A percentile compares a stretch with the other conserved stretches of the same genome.
phyloP scores from a whole-genome alignment of 2,888 invertebrate species.

The Brachypalpus laphriformis region DNA sequence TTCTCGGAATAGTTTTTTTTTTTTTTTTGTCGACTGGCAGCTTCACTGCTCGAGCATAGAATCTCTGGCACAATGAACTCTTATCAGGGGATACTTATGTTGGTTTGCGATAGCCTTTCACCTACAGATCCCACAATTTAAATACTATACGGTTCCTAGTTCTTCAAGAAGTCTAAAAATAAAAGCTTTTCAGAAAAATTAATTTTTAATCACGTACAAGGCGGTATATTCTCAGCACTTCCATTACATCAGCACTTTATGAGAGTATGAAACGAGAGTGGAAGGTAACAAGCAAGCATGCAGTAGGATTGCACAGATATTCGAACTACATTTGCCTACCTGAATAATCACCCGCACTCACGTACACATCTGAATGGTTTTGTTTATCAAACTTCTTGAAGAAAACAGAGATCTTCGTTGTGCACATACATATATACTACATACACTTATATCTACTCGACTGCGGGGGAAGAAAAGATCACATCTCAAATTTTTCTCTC shows the following conservation, averaged over 20 bases:
- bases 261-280: neutral
- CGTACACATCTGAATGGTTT: conserved; percentile 18
- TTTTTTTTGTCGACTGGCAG: neutral
- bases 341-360: conserved; percentile 24
- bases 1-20: conserved; percentile 14
- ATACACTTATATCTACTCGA: neutral
- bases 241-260: neutral
- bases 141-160: conserved; percentile 3
- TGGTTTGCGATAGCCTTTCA: conserved; percentile 78
- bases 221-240: neutral
- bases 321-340: conserved; percentile 31
- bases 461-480: conserved; percentile 11
- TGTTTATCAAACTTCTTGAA: conserved; percentile 30
- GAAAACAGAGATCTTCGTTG: conserved; percentile 25
- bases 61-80: conserved; percentile 77
- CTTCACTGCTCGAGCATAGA: conserved; percentile 13
- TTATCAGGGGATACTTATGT: conserved; percentile 77
- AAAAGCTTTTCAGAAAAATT: conserved; percentile 1
- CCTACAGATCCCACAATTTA: conserved; percentile 40
- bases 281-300: neutral
- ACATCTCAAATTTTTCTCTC: conserved; percentile 19
- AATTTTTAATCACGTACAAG: conserved; percentile 31
- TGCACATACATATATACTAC: neutral
- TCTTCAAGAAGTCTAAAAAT: conserved; percentile 23
- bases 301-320: neutral